Evolutionary conservation across 1,140 invertebrate species (phyloP).

Genomic region (Probaryconus sp.): DNA sequence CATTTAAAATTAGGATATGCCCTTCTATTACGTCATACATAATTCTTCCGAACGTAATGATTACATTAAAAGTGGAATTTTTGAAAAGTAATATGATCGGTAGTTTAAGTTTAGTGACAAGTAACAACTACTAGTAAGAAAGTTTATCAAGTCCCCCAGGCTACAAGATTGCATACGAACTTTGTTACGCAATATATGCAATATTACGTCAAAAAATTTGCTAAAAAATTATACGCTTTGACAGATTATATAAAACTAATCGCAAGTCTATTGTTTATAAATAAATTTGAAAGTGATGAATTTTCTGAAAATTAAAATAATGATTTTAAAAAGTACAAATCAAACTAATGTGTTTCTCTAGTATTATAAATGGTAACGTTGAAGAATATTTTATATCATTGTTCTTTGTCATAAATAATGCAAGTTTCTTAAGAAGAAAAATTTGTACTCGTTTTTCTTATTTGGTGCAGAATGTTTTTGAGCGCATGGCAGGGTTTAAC

Average conservation of each 20-base stretch:
- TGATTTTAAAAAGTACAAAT: too few species aligned
- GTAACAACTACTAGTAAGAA: conserved; percentile 36
- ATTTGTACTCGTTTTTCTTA: conserved; percentile 5
- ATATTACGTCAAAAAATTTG: conserved; percentile 31
- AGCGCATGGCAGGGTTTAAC: conserved; percentile 12
- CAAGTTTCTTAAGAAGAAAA: conserved; percentile 2
- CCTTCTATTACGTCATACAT: conserved; percentile 4
- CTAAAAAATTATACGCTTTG: conserved; percentile 33
- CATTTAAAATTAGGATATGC: conserved; percentile 18
- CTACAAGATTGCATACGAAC: conserved; percentile 19
- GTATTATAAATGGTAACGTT: too few species aligned
- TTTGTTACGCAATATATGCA: conserved; percentile 29
- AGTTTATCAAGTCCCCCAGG: conserved; percentile 38
- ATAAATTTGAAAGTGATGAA: neutral
- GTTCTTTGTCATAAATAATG: conserved; percentile 19
- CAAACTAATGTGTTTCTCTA: too few species aligned
- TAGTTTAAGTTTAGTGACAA: conserved; percentile 47
- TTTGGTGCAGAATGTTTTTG: conserved; percentile 8
- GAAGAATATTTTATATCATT: too few species aligned
- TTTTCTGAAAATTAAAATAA: too few species aligned
- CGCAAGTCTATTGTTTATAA: conserved; percentile 6
- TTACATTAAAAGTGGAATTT: neutral
- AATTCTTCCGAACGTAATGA: conserved; percentile 28
- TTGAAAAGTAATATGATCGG: conserved; percentile 37
- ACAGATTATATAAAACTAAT: conserved; percentile 16